Conservation (phyloP, 2,113 vertebrate species). For the Zapus hudsonius region DNA sequence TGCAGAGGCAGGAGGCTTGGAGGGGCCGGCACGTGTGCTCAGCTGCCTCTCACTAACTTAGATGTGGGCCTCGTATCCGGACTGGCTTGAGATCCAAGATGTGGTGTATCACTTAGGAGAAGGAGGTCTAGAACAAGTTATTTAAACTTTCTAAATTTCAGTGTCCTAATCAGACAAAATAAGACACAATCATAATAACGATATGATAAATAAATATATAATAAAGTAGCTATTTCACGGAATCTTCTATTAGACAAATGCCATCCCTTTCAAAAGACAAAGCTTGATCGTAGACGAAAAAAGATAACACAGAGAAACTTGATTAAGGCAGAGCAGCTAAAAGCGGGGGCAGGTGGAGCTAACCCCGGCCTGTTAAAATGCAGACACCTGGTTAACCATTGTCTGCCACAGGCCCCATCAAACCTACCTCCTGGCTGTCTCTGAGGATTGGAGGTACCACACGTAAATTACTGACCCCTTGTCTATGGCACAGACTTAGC, state of each 20-base stretch:
- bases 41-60: not conserved
- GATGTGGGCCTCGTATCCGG: not conserved
- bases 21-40: not conserved
- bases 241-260: not conserved
- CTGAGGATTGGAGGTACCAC: not conserved
- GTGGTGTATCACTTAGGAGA: not conserved
- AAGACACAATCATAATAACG: not conserved
- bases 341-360: not conserved
- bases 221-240: too few species aligned
- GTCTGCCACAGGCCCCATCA: not conserved
- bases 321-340: not conserved
- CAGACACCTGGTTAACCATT: not conserved
- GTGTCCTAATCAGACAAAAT: slow-evolving; percentile 10
- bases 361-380: not conserved
- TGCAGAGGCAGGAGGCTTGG: not conserved
- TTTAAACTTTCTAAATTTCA: not conserved
- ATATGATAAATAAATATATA: not conserved
- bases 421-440: not conserved
- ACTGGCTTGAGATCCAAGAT: not conserved
- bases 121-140: not conserved
- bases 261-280: not conserved
- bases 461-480: not conserved
- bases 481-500: not conserved
- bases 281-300: not conserved
- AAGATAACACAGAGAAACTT: not conserved